Evolutionary conservation across 2,797 vertebrate species (phyloP).

Genomic region (Chromis chromis): DNA sequence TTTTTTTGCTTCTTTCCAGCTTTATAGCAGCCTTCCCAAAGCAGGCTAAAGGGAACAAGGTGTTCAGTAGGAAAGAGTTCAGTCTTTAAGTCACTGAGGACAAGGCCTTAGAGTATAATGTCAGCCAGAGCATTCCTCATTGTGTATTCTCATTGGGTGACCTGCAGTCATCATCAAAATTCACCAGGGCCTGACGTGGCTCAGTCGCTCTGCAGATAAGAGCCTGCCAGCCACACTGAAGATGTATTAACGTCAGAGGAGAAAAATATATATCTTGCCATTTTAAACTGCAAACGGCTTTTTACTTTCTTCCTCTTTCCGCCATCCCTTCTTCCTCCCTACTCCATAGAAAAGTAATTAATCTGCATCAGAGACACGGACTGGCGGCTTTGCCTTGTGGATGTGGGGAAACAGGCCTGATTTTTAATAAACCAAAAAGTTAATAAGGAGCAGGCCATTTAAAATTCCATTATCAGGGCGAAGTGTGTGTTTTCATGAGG

Average conservation of each 20-base stretch:
- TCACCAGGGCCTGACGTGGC: conserved; percentile 78
- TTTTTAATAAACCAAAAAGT: conserved; percentile 83
- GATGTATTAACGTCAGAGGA: conserved; percentile 76
- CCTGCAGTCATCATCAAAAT: conserved; percentile 82
- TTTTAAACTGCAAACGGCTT: conserved; percentile 74
- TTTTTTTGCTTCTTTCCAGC: neutral
- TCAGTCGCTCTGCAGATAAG: conserved; percentile 80
- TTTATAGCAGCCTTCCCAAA: neutral
- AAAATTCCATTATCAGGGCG: conserved; percentile 84
- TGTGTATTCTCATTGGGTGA: conserved; percentile 80
- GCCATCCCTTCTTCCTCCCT: conserved; percentile 60
- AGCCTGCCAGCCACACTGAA: conserved; percentile 78
- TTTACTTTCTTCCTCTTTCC: conserved; percentile 71
- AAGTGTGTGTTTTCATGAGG: conserved; percentile 77
- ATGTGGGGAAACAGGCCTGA: conserved; percentile 70
- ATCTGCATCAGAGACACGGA: conserved; percentile 80
- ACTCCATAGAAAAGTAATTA: conserved; percentile 82
- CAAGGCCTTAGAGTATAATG: conserved; percentile 57
- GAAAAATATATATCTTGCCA: conserved; percentile 80
- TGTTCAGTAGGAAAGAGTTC: conserved; percentile 37
- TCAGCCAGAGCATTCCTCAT: conserved; percentile 72
- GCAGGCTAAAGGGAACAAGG: conserved; percentile 19
- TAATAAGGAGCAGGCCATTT: conserved; percentile 84
- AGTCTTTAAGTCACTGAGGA: conserved; percentile 55
- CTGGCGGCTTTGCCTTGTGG: conserved; percentile 73